Conservation (phyloP, 2,797 vertebrate genomes). For the Gadopsis marmoratus region DNA sequence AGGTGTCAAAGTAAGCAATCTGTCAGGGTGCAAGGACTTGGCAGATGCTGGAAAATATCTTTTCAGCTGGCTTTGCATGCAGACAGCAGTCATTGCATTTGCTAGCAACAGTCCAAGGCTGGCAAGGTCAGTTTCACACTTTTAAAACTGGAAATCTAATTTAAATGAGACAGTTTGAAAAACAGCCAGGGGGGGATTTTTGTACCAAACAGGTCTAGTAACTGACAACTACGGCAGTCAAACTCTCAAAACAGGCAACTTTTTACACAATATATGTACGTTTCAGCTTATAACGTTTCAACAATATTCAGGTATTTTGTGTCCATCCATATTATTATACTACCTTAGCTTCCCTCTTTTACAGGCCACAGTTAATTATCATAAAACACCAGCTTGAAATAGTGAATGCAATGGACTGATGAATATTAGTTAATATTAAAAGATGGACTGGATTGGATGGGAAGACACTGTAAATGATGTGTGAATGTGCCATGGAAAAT, state of each 20-base stretch:
- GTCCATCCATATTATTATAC: not conserved
- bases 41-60: slow-evolving; percentile 51
- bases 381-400: not conserved
- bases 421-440: not conserved
- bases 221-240: not conserved
- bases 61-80: slow-evolving; percentile 45
- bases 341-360: not conserved
- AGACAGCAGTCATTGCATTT: slow-evolving; percentile 50
- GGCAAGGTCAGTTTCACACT: slow-evolving; percentile 54
- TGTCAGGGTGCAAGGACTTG: slow-evolving; percentile 64
- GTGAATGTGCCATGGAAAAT: not conserved
- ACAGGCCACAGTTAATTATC: not conserved
- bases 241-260: not conserved
- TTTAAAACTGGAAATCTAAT: slow-evolving; percentile 51
- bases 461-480: slow-evolving; percentile 6
- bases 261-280: not conserved
- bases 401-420: not conserved
- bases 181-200: slow-evolving; percentile 20
- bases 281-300: not conserved
- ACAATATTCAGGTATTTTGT: not conserved
- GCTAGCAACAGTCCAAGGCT: slow-evolving; percentile 31
- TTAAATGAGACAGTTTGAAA: slow-evolving; percentile 50
- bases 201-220: slow-evolving; percentile 1
- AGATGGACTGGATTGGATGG: not conserved
- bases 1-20: slow-evolving; percentile 71